These are phyloP conservation scores for Drosophila saltans DNA, from an alignment of 1,140 invertebrate genomes.

Conservation along the genomic window DNA sequence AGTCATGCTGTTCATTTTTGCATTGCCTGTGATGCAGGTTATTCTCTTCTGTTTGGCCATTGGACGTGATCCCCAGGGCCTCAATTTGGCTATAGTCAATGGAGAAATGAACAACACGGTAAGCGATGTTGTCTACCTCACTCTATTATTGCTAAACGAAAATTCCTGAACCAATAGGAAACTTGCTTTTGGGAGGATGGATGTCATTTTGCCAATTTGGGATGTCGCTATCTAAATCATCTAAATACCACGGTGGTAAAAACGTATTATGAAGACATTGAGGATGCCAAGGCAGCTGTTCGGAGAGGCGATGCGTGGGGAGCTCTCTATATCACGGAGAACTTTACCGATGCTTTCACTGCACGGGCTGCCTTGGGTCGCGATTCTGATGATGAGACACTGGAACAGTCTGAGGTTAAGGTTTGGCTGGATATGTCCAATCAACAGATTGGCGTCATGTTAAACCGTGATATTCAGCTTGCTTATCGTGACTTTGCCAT, in stretches of 20 bases:
- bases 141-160: not conserved
- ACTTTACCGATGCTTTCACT: conserved; percentile 92
- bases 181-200: conserved; percentile 84
- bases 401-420: conserved; percentile 91
- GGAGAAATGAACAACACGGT: conserved; percentile 88
- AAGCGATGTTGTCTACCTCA: conserved; percentile 42
- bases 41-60: conserved; percentile 97
- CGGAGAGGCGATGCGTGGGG: conserved; percentile 92
- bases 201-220: conserved; percentile 89
- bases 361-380: conserved; percentile 88
- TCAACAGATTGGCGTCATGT: conserved; percentile 94
- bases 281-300: conserved; percentile 89
- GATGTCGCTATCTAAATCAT: conserved; percentile 90
- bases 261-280: conserved; percentile 87
- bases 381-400: conserved; percentile 89
- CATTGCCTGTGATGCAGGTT: conserved; percentile 96
- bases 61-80: conserved; percentile 93
- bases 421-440: conserved; percentile 97
- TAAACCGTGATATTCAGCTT: conserved; percentile 91
- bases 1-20: conserved; percentile 96
- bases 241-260: conserved; percentile 88
- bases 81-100: conserved; percentile 94
- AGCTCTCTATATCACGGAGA: conserved; percentile 92
- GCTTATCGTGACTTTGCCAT: conserved; percentile 92
- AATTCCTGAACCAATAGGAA: conserved; percentile 37